Evolutionary conservation across 2,797 vertebrate genomes (phyloP), one percentile per base, ranked within the genome.

Genomic region (Xyrichtys novacula): DNA sequence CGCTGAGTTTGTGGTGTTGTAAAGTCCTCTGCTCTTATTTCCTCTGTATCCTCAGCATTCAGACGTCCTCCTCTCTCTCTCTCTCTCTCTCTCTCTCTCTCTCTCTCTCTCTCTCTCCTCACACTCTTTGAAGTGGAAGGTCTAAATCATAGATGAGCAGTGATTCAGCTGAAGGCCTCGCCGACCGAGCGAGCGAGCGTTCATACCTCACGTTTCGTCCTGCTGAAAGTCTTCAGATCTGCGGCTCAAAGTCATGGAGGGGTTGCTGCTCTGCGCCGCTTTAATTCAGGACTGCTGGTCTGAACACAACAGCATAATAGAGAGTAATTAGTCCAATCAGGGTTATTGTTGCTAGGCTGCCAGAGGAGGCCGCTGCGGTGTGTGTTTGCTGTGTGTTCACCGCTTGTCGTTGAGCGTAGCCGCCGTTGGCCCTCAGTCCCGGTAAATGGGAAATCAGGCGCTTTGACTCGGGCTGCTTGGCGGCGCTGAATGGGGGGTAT

Each of bases 321-420:
- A 28, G 39, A 43, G 53, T 62, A 74, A 85, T 81, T 78, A 69
- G 71, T 69, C 56, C 78, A 78, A 81, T 80, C 76, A 58, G 80
- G 62, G 68, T 0, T 36, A 28, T 74, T 79, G 83, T 77, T 68
- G 80, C 75, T 65, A 40, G 50, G 80, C 64, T 67, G 49, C 71
- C 42, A 36, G 29, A 80, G 74, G 57, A 68, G 43, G 49, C 59
- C 12, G 43, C 59, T 9, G 43, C 6, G 38, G 32, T 58, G 68
- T 66, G 65, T 80, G 3, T 70, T 14, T 34, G 53, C 20, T 10
- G 38, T 44, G 73, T 25, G 46, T 63, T 43, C 6, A 4, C 0
- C 36, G 20, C 11, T 5, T 23, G 20, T 15, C 72, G 69, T 74
- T 59, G 61, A 55, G 48, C 14, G 38, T 7, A 38, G 43, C 80